Base-by-base conservation (phyloP, 2,797 vertebrate genomes). In the Sebastes nivosus region DNA sequence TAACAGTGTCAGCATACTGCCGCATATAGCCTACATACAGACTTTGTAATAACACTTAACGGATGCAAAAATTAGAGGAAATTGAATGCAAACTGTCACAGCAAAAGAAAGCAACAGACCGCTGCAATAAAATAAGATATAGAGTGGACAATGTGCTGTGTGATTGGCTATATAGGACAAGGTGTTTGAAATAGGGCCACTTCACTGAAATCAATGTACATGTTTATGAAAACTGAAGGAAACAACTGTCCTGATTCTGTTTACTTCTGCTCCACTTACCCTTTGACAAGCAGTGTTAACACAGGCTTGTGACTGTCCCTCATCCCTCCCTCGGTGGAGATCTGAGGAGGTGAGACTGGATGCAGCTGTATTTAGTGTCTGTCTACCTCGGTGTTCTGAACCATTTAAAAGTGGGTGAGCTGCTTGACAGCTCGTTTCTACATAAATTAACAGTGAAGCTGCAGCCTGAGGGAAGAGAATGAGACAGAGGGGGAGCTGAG, bases 351-450 rank as follows among this genome's bases (percentile, higher is more conserved):
- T 57, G 57, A 74, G 30, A 67, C 36, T 67, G 25, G 55, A 60
- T 74, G 66, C 60, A 79, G 80, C 54, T 88, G 75, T 20, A 80
- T 68, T 75, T 65, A 59, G 42, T 63, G 30, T 24, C 82, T 68
- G 74, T 80, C 75, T 74, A 52, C 20, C 25, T 60, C 38, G 32
- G 46, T 71, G 54, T 75, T 79, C 79, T 78, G 71, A 82, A 81
- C 27, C 69, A 59, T 87, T 87, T 77, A 81, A 57, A 79, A 82
- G 69, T 75, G 52, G 38, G 30, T 81, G 66, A 82, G 85, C 70
- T 6, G 13, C 63, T 63, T 90, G 83, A 90, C 79, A 92, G 80
- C 58, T 88, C 63, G 76, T 90, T 86, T 89, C 84, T 83, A 78
- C 66, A 78, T 69, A 75, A 83, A 90, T 90, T 83, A 88, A 80